Evolutionary conservation across 2,888 invertebrate species (phyloP), one percentile per base, ranked within the genome.

Genomic region (Cabera pusaria): DNA sequence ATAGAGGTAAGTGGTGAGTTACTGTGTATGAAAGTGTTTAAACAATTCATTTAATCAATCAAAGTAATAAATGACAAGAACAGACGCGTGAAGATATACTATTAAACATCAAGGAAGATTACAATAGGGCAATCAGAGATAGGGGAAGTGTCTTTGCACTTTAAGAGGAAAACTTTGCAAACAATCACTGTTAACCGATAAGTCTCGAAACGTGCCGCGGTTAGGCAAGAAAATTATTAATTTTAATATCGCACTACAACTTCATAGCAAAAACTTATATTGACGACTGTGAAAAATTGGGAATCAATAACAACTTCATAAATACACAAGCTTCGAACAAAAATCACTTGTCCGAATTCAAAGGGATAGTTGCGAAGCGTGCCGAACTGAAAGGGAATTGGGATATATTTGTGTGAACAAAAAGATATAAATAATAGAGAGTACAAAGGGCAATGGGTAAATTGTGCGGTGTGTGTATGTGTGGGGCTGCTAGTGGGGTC

Each of bases 401-500:
- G 66, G 72, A 68, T 64, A 67, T 57, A 59, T 48, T 62, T 64
- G 50, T 71, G 69, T 67, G 69, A 73, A 69, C 69, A 73, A 71
- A 74, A 68, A 54, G 64, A 72, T 61, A 77, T 79, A 76, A 80
- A 80, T 80, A 82, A 83, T 78, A 75, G 63, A 70, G 65, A 76
- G 61, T 52, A 84, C 75, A 85, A 85, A 83, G 80, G 79, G 78
- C 78, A 78, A 72, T 81, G 80, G 75, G 76, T 77, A 73, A 79
- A 74, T 78, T 72, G 75, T 75, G 72, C 72, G 75, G 76, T 69
- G 74, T 73, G 68, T 67, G 72, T 75, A 69, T 74, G 70, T 72
- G 62, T 67, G 72, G 85, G 86, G 86, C 83, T 80, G 79, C 66
- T 72, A 76, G 81, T 72, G 81, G 81, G 87, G 85, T 88, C 86